phyloP scores from a whole-genome alignment of 1,140 invertebrate genomes.

The Caenorhabditis briggsae region DNA sequence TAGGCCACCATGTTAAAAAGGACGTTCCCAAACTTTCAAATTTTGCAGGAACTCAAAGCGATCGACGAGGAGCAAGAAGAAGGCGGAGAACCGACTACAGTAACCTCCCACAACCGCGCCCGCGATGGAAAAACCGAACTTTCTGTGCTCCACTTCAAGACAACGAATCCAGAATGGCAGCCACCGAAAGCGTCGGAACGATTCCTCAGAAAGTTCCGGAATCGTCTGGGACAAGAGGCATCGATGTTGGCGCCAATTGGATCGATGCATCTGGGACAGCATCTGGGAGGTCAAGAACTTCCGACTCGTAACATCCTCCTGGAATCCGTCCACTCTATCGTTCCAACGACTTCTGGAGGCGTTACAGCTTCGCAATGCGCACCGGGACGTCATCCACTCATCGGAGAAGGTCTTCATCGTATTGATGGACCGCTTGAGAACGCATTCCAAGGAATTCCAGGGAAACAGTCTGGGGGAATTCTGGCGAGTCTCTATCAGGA shows the following conservation, averaged over 20 bases:
- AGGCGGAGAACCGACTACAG: neutral
- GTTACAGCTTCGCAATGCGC: conserved; percentile 4
- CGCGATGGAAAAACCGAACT: conserved; percentile 77
- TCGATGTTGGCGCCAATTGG: conserved; percentile 17
- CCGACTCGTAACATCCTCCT: conserved; percentile 37
- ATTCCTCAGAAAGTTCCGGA: conserved; percentile 70
- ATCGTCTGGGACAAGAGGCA: conserved; percentile 60
- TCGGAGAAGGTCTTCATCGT: conserved; percentile 47
- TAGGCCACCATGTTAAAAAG: no score
- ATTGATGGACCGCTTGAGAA: conserved; percentile 52
- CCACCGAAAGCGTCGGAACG: conserved; percentile 66
- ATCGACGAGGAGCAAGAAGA: conserved; percentile 30
- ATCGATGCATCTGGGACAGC: conserved; percentile 19
- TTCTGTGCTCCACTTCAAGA: conserved; percentile 73
- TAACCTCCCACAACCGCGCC: conserved; percentile 60
- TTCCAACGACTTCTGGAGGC: conserved; percentile 35
- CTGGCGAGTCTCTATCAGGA: conserved; percentile 36
- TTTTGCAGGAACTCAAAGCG: neutral
- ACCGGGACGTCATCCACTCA: conserved; percentile 13
- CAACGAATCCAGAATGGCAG: conserved; percentile 75
- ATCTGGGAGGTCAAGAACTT: neutral
- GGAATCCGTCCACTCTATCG: conserved; percentile 56
- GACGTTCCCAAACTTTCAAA: no score
- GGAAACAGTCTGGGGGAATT: neutral
- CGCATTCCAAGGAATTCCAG: conserved; percentile 25